Evolutionary conservation across 2,797 vertebrate genomes (phyloP), one percentile per base, ranked within the genome.

Genomic region (Mormyrus proboscirostris): DNA sequence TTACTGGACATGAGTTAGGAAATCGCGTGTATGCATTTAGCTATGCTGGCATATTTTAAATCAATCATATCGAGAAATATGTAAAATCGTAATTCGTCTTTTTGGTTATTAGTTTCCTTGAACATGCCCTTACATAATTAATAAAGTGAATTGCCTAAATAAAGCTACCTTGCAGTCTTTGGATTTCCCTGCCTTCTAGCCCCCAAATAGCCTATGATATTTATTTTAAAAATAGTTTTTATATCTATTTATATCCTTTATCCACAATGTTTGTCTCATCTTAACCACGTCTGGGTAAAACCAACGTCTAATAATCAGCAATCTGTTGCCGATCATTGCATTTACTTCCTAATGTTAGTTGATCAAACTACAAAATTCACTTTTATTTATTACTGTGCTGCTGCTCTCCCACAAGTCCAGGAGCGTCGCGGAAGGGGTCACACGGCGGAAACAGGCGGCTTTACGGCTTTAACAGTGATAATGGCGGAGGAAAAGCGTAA

Each of bases 401-500:
- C 14, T 25, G 41, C 16, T 41, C 44, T 41, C 33, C 62, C 29
- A 69, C 62, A 69, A 69, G 10, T 33, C 62, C 62, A 29, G 62
- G 25, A 69, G 10, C 62, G 62, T 33, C 62, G 62, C 25, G 62
- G 62, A 69, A 69, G 62, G 10, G 25, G 73, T 44, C 33, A 79
- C 62, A 69, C 62, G 62, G 73, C 73, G 38, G 73, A 79, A 79
- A 44, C 16, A 41, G 73, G 38, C 33, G 38, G 14, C 69, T 29
- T 50, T 88, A 88, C 83, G 73, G 69, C 83, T 69, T 91, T 90
- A 89, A 91, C 84, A 76, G 84, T 55, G 89, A 90, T 82, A 62
- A 96, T 96, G 95, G 95, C 95, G 94, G 95, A 95, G 87, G 89
- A 93, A 55, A 92, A 89, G 86, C 90, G 86, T 14, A 92, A 89